Percentiles rank a stretch among this genome's conserved stretches.
These are phyloP conservation scores for Neomonachus schauinslandi DNA, from an alignment of 2,113 vertebrate genomes.

Conservation along the genomic window DNA sequence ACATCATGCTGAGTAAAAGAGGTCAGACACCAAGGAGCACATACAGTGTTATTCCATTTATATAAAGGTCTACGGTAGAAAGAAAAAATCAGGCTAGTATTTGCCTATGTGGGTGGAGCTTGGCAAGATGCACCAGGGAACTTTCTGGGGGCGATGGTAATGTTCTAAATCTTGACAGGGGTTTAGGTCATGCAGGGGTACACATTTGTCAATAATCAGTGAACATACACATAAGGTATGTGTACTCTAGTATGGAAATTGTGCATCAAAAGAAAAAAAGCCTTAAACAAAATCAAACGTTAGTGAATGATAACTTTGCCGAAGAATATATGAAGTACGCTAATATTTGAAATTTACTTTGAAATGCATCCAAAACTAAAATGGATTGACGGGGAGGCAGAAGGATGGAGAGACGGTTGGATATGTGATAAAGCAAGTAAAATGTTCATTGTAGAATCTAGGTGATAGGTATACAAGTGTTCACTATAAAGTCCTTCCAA, in stretches of 20 bases:
- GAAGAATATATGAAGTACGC: neutral
- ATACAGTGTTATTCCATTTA: neutral
- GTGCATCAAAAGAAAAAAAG: neutral
- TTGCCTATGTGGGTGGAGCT: neutral
- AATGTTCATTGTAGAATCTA: neutral
- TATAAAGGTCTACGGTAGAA: neutral
- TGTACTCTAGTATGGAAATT: neutral
- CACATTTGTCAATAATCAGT: neutral
- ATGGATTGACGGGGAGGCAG: no score
- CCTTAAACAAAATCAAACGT: neutral
- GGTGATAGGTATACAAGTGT: neutral
- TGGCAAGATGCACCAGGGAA: neutral
- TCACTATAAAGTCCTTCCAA: neutral
- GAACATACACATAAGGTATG: neutral
- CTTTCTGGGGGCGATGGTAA: neutral
- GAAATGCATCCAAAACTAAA: constrained; percentile 24
- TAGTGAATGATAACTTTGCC: neutral
- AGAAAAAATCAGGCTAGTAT: neutral
- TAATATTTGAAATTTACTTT: constrained; percentile 24
- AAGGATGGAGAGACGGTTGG: neutral
- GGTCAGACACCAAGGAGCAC: neutral
- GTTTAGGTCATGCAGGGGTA: neutral
- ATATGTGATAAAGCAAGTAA: neutral
- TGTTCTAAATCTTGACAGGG: neutral
- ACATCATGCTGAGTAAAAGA: neutral